These are phyloP conservation scores for Pachycephala philippinensis DNA, from an alignment of 2,113 vertebrate genomes.

Conservation along the genomic window DNA sequence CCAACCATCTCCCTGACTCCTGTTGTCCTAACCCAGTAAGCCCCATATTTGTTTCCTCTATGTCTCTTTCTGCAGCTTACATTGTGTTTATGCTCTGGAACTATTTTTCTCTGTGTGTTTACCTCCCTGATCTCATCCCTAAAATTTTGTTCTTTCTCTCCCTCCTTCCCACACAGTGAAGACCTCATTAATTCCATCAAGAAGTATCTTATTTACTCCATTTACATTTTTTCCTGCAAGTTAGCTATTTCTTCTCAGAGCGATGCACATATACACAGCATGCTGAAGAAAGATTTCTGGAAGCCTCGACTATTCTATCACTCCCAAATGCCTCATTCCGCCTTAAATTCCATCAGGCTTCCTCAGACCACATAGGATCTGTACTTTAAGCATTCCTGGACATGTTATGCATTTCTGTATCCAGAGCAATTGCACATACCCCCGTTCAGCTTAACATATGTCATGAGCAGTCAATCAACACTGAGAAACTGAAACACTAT, in stretches of 20 bases:
- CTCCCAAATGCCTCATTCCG: background rate
- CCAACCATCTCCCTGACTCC: background rate
- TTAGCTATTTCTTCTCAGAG: background rate
- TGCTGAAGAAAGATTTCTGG: background rate
- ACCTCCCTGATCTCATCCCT: background rate
- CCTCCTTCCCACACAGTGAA: background rate
- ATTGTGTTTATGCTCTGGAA: background rate
- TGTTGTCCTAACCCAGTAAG: background rate
- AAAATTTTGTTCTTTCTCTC: background rate
- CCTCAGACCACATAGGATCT: background rate
- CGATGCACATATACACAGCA: rapidly evolving
- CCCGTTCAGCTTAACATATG: background rate
- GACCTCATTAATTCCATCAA: background rate
- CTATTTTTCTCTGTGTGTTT: background rate
- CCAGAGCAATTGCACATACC: background rate
- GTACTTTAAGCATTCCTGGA: background rate
- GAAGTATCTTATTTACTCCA: background rate
- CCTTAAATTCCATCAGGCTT: background rate
- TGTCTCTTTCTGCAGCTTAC: background rate
- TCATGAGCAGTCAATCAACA: background rate
- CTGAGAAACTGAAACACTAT: background rate
- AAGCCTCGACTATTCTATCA: background rate
- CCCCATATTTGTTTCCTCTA: background rate
- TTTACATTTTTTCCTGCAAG: background rate
- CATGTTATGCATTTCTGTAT: background rate